A percentile compares a stretch with the other conserved stretches of the same genome.
These are phyloP conservation scores for Xestia c-nigrum DNA, from an alignment of 2,888 invertebrate species.

Conservation along the genomic window DNA sequence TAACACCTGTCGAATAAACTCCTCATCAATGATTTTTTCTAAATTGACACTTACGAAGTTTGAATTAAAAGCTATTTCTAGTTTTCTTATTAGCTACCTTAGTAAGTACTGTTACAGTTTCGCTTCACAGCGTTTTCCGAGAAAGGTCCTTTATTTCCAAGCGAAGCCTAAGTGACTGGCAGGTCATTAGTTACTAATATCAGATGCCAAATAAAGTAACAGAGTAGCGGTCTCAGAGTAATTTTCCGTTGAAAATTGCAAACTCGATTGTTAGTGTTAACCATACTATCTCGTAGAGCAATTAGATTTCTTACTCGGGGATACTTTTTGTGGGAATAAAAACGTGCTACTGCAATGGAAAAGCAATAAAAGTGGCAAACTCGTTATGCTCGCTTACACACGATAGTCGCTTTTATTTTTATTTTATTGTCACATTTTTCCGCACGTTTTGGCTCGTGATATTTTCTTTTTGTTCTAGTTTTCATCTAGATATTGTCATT, in stretches of 20 bases:
- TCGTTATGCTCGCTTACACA: constrained; percentile 16
- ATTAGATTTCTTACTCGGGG: constrained; percentile 15
- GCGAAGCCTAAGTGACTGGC: constrained; percentile 32
- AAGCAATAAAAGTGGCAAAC: constrained; percentile 33
- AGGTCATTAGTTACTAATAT: constrained; percentile 51
- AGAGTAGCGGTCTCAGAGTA: constrained; percentile 17
- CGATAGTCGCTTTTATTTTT: background rate
- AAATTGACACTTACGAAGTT: background rate
- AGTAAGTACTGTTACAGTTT: constrained; percentile 3
- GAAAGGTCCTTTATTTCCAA: constrained; percentile 20
- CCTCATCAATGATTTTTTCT: background rate
- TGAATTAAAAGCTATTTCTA: constrained; percentile 7
- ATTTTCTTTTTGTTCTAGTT: background rate
- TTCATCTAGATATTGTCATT: background rate
- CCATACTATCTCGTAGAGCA: constrained; percentile 10
- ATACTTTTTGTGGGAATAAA: constrained; percentile 22
- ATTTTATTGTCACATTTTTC: background rate
- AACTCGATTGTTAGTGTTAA: constrained; percentile 19
- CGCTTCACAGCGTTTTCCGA: constrained; percentile 11
- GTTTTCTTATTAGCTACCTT: background rate
- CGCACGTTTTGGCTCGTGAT: background rate
- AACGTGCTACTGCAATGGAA: constrained; percentile 13
- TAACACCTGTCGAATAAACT: background rate
- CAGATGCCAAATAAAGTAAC: constrained; percentile 34
- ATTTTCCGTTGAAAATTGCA: constrained; percentile 27